Base-by-base conservation (phyloP, 1,140 invertebrate genomes). In the Dryas iulia region DNA sequence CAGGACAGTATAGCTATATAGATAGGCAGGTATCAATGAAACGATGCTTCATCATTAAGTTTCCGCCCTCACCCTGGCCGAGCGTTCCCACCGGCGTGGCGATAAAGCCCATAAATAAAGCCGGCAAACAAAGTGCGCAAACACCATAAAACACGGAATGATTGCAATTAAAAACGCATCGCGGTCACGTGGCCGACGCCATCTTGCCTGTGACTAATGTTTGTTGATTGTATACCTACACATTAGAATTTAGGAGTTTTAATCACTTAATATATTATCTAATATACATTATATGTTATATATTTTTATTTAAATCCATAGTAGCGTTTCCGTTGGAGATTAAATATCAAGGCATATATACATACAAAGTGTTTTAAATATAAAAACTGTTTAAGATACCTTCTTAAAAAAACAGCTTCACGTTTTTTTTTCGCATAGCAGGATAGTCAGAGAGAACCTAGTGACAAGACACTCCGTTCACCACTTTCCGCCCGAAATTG, bases 141-240 rank as follows among this genome's bases (percentile, higher is more conserved):
- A 89, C 87, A 91, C 83, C 85, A 89, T 89, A 91, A 90, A 91
- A 89, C 86, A 91, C 86, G 82, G 79, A 87, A 89, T 86, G 84
- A 89, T 90, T 89, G 87, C 87, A 90, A 89, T 90, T 90, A 90
- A 89, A 90, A 90, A 90, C 87, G 87, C 89, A 88, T 89, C 87
- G 82, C 66, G 82, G 82, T 81, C 87, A 84, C 86, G 82, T 84
- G 86, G 63, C 77, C 69, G 77, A 62, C 76, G 86, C 86, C 86
- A 90, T 89, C 84, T 89, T 90, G 81, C 63, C 18, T 59, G 63
- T 73, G 67, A 70, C 72, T 74, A 71, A 71, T 69, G 72, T 31
- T 58, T 69, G 28, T 56, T 63, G 66, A 54, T 59, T 31, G 59
- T 33, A 61, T 68, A 60, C 14, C 28, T 63, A 63, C 8, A 56